A percentile compares a stretch with the other conserved stretches of the same genome.
Evolutionary conservation across 2,888 invertebrate species (phyloP).

Genomic region (Axea sp.): DNA sequence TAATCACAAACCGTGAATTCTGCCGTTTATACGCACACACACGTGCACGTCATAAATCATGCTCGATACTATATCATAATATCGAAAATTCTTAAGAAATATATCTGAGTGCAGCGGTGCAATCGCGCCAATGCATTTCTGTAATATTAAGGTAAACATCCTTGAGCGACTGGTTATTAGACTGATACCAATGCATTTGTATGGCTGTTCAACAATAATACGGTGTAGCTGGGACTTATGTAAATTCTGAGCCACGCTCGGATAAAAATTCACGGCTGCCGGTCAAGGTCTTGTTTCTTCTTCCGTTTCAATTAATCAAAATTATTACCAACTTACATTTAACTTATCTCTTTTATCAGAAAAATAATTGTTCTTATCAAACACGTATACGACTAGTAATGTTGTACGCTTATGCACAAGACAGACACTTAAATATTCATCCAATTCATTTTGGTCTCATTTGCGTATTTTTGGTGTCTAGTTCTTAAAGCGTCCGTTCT

Average conservation of each 20-base stretch:
- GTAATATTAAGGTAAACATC: conserved; percentile 77
- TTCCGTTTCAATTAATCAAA: conserved; percentile 61
- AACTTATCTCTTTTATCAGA: conserved; percentile 7
- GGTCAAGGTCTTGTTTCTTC: conserved; percentile 68
- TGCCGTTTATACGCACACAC: conserved; percentile 30
- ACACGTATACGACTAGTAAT: too few species aligned
- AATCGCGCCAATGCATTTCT: conserved; percentile 65
- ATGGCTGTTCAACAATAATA: conserved; percentile 71
- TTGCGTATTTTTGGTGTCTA: conserved; percentile 29
- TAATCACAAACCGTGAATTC: conserved; percentile 57
- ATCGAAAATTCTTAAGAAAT: conserved; percentile 60
- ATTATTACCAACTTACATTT: conserved; percentile 11
- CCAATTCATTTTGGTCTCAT: conserved; percentile 23
- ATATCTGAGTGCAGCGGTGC: conserved; percentile 44
- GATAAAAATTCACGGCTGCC: conserved; percentile 74
- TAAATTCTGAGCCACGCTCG: conserved; percentile 74
- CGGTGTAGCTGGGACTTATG: conserved; percentile 69
- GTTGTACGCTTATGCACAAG: too few species aligned
- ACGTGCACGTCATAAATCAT: conserved; percentile 39
- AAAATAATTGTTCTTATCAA: background rate
- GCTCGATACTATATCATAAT: conserved; percentile 44
- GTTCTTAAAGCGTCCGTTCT: conserved; percentile 36
- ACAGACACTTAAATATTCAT: too few species aligned
- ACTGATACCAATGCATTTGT: conserved; percentile 71
- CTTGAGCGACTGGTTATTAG: conserved; percentile 75